Evolutionary conservation across 2,797 vertebrate species (phyloP), one percentile per base, ranked within the genome.

Genomic region (Anguilla marmorata): DNA sequence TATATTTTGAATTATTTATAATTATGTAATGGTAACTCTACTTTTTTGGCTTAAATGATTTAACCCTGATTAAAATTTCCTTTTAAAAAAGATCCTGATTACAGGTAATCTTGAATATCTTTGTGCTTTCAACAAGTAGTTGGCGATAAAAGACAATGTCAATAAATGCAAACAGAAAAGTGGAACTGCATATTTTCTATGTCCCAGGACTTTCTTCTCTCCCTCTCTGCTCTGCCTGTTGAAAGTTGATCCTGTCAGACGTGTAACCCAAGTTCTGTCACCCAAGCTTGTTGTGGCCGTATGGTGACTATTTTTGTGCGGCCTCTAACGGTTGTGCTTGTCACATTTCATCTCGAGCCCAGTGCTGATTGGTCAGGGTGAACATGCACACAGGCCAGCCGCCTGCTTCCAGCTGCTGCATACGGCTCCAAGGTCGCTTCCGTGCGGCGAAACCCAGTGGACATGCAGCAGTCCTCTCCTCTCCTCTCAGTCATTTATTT

Each of bases 261-360:
- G 86, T 91, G 92, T 93, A 94, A 94, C 92, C 89, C 86, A 91
- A 95, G 91, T 94, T 91, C 91, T 89, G 91, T 94, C 92, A 91
- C 91, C 86, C 85, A 86, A 88, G 91, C 93, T 91, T 90, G 91
- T 93, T 93, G 91, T 86, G 89, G 92, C 93, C 92, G 90, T 93
- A 93, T 91, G 93, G 92, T 90, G 93, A 92, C 94, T 94, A 93
- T 96, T 95, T 95, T 93, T 94, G 93, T 89, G 79, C 89, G 90
- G 92, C 92, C 92, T 90, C 90, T 89, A 91, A 93, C 87, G 90
- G 91, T 93, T 93, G 93, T 92, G 94, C 91, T 92, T 95, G 94
- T 95, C 95, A 94, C 92, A 92, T 92, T 93, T 93, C 91, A 95
- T 94, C 93, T 89, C 12, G 58, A 89, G 90, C 89, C 89, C 45